phyloP scores from a whole-genome alignment of 1,140 invertebrate species.

The Dendrolimus punctatus region DNA sequence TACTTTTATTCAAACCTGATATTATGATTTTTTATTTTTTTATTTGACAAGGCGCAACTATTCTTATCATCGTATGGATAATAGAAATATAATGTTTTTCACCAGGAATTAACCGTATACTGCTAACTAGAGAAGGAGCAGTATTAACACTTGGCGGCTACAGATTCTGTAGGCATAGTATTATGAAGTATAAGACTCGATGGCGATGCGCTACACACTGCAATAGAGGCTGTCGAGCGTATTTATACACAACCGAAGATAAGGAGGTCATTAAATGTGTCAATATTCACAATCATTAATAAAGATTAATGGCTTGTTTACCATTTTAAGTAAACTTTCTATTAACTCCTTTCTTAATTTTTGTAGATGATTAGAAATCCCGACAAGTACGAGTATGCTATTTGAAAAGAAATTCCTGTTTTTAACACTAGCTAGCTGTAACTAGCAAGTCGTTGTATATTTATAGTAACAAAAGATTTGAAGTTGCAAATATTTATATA shows the following conservation, averaged over 20 bases:
- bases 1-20: too few species aligned
- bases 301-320: background rate
- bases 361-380: too few species aligned
- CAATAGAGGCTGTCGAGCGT: constrained; percentile 40
- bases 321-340: too few species aligned
- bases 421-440: too few species aligned
- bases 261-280: constrained; percentile 25
- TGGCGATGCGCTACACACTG: constrained; percentile 47
- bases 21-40: too few species aligned
- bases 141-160: constrained; percentile 4
- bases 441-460: too few species aligned
- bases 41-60: too few species aligned
- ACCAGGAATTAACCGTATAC: background rate
- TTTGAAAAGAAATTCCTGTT: too few species aligned
- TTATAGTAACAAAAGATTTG: too few species aligned
- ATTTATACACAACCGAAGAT: constrained; percentile 28
- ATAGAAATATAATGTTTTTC: background rate
- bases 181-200: constrained; percentile 8
- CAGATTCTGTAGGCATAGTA: constrained; percentile 5
- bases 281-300: constrained; percentile 34
- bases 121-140: constrained; percentile 1
- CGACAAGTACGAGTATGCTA: too few species aligned
- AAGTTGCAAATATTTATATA: too few species aligned
- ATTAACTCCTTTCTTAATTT: too few species aligned
- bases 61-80: background rate